Evolutionary conservation across 2,888 invertebrate species (phyloP).

Genomic region (Rhyacophila evoluta): DNA sequence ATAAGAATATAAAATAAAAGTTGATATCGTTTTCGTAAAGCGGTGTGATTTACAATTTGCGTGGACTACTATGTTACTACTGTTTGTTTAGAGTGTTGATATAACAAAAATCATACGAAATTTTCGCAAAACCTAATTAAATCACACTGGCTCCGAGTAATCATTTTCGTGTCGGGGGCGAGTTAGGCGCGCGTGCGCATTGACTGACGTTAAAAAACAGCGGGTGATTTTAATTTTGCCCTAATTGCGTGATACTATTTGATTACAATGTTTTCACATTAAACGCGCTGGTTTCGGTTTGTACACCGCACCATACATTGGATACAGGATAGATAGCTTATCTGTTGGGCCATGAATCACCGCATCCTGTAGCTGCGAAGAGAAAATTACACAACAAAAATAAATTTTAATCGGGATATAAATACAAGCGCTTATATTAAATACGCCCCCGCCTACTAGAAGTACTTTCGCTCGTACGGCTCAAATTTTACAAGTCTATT

Average conservation of each 20-base stretch:
- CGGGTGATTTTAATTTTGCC: constrained; percentile 52
- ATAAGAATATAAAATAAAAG: too few relatives aligned
- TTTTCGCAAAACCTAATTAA: not conserved
- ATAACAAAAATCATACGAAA: not conserved
- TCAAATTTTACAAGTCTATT: too few relatives aligned
- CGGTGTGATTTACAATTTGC: too few relatives aligned
- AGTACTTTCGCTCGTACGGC: not conserved
- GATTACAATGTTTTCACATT: constrained; percentile 37
- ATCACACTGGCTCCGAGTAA: not conserved
- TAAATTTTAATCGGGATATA: constrained; percentile 3
- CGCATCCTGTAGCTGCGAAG: not conserved
- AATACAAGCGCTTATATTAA: constrained; percentile 1
- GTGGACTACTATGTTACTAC: too few relatives aligned
- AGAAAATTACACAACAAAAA: constrained; percentile 19
- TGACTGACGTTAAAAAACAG: constrained; percentile 46
- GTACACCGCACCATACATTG: not conserved
- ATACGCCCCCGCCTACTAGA: constrained; percentile 24
- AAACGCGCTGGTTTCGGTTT: constrained; percentile 2
- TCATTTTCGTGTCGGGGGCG: constrained; percentile 28
- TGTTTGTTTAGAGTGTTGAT: not conserved
- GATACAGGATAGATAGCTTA: constrained; percentile 14
- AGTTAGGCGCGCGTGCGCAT: constrained; percentile 41
- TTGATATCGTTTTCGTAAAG: too few relatives aligned
- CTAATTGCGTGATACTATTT: constrained; percentile 43
- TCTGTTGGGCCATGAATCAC: constrained; percentile 6